phyloP scores from a whole-genome alignment of 2,888 invertebrate species.

The Neoitamus cyanurus region DNA sequence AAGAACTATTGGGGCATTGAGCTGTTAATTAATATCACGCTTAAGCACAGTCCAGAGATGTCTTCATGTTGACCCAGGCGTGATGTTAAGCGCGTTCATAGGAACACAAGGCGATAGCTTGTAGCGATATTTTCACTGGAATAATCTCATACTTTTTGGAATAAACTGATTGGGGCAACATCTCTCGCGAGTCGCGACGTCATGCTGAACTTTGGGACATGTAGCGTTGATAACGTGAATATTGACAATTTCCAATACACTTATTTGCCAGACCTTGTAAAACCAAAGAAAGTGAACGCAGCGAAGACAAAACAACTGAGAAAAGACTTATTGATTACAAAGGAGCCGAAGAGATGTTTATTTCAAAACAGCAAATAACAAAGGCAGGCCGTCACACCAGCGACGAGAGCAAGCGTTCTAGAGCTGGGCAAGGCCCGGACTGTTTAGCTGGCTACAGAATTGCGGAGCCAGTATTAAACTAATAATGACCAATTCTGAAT shows the following conservation, averaged over 20 bases:
- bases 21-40: slow-evolving; percentile 25
- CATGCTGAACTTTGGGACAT: slow-evolving; percentile 27
- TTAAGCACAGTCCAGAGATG: neutral
- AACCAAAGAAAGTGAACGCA: neutral
- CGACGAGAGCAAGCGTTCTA: neutral
- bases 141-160: slow-evolving; percentile 33
- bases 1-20: slow-evolving; percentile 28
- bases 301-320: neutral
- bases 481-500: neutral
- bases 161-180: slow-evolving; percentile 30
- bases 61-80: neutral
- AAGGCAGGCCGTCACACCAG: neutral
- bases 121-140: slow-evolving; percentile 10
- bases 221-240: slow-evolving; percentile 18
- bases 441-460: neutral
- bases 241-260: slow-evolving; percentile 18
- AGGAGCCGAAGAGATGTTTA: neutral
- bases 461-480: neutral
- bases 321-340: slow-evolving; percentile 3
- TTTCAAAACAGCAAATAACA: neutral
- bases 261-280: slow-evolving; percentile 32
- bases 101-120: neutral
- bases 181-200: neutral
- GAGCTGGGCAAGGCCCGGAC: neutral
- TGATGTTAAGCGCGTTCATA: slow-evolving; percentile 22